Conservation (phyloP, 2,797 vertebrate species). For the Hippocampus kuda region DNA sequence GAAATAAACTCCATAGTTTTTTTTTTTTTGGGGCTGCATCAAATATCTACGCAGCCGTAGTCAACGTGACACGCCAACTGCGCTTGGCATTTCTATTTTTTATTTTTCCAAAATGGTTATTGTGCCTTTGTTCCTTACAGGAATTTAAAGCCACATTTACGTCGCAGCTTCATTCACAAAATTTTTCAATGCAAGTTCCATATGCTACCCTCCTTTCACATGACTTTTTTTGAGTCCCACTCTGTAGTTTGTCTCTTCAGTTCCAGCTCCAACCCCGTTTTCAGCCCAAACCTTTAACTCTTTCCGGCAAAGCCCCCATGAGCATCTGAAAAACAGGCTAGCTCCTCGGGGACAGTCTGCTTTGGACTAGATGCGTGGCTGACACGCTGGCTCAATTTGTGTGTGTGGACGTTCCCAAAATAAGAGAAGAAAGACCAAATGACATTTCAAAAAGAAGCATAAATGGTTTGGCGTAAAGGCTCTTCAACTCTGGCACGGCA, state of each 20-base stretch:
- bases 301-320: constrained; percentile 40
- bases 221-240: constrained; percentile 6
- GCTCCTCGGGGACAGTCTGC: constrained; percentile 55
- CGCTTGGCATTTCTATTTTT: background rate
- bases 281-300: constrained; percentile 32
- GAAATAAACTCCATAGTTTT: background rate
- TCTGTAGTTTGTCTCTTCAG: constrained; percentile 16
- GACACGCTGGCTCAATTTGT: constrained; percentile 22
- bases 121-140: background rate
- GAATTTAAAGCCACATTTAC: background rate
- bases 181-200: too few species aligned
- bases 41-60: background rate
- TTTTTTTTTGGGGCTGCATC: constrained; percentile 10
- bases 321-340: constrained; percentile 58
- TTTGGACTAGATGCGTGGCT: constrained; percentile 42
- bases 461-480: background rate
- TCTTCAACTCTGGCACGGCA: background rate
- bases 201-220: constrained; percentile 10
- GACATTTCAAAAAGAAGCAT: background rate
- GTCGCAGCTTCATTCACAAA: too few species aligned
- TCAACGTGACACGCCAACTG: background rate
- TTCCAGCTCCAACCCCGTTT: constrained; percentile 23
- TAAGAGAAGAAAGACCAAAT: constrained; percentile 1
- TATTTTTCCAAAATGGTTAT: background rate
- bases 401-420: constrained; percentile 30